Percentiles rank a stretch among this genome's conserved stretches.
Evolutionary conservation across 2,797 vertebrate species (phyloP).

Genomic region (Sebastes baramenuke): DNA sequence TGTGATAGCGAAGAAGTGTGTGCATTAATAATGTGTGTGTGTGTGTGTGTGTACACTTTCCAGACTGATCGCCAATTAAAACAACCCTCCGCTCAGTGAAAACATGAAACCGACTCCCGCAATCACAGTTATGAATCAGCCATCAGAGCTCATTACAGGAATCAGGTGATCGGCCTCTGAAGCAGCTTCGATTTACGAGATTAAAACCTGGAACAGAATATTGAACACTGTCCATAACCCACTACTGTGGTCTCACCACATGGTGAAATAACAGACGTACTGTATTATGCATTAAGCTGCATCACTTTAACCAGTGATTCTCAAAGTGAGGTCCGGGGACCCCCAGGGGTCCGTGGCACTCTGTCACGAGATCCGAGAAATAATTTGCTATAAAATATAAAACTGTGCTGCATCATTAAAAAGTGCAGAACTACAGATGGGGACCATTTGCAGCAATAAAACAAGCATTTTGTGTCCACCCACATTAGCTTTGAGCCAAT

Average conservation of each 20-base stretch:
- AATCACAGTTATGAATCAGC: slow-evolving; percentile 52
- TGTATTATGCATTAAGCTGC: not conserved
- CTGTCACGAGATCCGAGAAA: too few relatives aligned
- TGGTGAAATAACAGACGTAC: not conserved
- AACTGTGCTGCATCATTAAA: too few relatives aligned
- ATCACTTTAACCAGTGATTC: not conserved
- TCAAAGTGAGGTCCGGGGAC: too few relatives aligned
- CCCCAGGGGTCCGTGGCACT: too few relatives aligned
- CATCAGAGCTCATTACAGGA: slow-evolving; percentile 53
- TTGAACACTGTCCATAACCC: not conserved
- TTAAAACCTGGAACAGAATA: slow-evolving; percentile 26
- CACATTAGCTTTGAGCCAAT: too few relatives aligned
- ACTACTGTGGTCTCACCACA: not conserved
- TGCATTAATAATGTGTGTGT: not conserved
- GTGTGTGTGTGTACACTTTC: slow-evolving; percentile 27
- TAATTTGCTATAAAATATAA: too few relatives aligned
- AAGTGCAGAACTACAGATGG: too few relatives aligned
- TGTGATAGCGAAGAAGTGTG: not conserved
- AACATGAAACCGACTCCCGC: slow-evolving; percentile 44
- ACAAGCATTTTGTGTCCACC: too few relatives aligned
- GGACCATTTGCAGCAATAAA: too few relatives aligned
- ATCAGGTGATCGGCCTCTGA: slow-evolving; percentile 38
- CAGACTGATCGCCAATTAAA: slow-evolving; percentile 56
- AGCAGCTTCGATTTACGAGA: slow-evolving; percentile 21
- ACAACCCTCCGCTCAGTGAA: slow-evolving; percentile 42